phyloP scores from a whole-genome alignment of 2,888 invertebrate genomes.

The Adelphocoris suturalis region DNA sequence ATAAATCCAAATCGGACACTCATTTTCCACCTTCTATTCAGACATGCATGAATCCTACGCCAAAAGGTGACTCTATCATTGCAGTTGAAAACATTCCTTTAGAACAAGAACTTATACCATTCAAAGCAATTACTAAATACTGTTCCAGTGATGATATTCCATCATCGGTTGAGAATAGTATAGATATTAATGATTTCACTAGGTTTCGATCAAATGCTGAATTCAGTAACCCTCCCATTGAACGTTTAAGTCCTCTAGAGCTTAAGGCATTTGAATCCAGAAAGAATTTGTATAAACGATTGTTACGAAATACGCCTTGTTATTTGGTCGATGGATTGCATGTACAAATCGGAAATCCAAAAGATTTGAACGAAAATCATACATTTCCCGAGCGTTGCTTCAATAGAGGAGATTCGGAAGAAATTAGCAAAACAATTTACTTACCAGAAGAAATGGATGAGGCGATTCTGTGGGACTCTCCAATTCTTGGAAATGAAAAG shows the following conservation, averaged over 20 bases:
- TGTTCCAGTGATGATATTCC: background rate
- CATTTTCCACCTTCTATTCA: background rate
- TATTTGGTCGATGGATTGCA: slow-evolving; percentile 44
- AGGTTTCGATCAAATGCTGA: background rate
- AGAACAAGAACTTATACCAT: background rate
- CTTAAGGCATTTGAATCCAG: slow-evolving; percentile 15
- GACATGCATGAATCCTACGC: background rate
- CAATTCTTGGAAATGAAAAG: background rate
- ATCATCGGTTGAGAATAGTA: too few relatives aligned
- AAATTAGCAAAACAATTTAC: background rate
- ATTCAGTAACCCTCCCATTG: slow-evolving; percentile 8
- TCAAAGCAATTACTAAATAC: background rate
- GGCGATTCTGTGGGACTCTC: background rate
- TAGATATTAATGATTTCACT: too few relatives aligned
- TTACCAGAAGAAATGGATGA: background rate
- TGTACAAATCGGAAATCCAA: background rate
- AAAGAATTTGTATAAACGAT: slow-evolving; percentile 3
- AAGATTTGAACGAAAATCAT: background rate
- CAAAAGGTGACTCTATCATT: background rate
- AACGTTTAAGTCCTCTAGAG: background rate
- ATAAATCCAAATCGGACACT: background rate
- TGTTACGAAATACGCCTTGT: slow-evolving; percentile 46
- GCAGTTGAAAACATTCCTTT: background rate
- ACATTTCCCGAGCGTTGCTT: background rate
- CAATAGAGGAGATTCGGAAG: background rate